These are phyloP conservation scores for Silurus asotus DNA, from an alignment of 2,113 vertebrate species.

Conservation along the genomic window DNA sequence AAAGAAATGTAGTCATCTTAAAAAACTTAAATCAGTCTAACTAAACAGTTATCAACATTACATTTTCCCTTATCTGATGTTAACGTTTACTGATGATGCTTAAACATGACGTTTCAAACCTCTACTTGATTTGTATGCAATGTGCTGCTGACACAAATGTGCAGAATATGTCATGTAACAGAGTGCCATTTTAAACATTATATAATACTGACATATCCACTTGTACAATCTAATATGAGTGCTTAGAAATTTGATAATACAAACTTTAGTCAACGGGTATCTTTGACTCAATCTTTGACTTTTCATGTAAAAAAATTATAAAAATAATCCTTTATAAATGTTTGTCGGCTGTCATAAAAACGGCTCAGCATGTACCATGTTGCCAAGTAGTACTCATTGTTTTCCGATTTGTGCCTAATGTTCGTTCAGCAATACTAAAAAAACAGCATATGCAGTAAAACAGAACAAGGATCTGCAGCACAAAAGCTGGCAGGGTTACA, in stretches of 20 bases:
- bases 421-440: slow-evolving; percentile 1
- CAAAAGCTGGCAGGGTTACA: slow-evolving; percentile 42
- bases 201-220: neutral
- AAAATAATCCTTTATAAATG: neutral
- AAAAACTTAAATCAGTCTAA: neutral
- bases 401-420: neutral
- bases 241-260: neutral
- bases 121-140: neutral
- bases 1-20: neutral
- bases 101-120: neutral
- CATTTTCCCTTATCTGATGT: neutral
- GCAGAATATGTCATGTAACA: neutral
- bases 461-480: slow-evolving; percentile 41
- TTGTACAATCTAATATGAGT: neutral
- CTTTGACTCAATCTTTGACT: neutral
- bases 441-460: slow-evolving; percentile 39
- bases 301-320: neutral
- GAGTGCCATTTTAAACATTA: neutral
- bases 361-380: neutral
- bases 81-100: neutral
- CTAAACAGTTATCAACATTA: neutral
- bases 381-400: neutral
- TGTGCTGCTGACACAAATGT: neutral
- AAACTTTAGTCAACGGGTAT: neutral
- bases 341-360: neutral